Evolutionary conservation across 35 echinoderm and acorn worm genomes (phyloP).

Genomic region (Ophioderma brevispina): DNA sequence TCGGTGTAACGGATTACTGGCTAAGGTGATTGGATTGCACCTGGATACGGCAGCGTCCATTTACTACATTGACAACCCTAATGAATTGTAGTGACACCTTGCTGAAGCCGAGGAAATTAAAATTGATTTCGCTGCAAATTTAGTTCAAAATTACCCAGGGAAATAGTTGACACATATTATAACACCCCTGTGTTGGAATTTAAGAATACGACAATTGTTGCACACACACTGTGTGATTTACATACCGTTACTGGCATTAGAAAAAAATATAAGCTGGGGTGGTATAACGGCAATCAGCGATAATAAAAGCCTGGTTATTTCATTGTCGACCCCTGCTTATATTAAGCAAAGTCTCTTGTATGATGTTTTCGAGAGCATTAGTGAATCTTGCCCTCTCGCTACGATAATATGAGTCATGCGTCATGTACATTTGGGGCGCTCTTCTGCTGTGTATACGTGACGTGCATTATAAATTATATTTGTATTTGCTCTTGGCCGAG

Average conservation of each 20-base stretch:
- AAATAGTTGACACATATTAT: background rate
- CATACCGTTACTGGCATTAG: background rate
- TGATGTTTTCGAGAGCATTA: background rate
- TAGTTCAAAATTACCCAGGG: background rate
- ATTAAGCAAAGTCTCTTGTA: background rate
- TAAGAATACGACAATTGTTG: background rate
- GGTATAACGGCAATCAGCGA: background rate
- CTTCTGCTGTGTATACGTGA: background rate
- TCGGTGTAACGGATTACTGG: too few relatives aligned
- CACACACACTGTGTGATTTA: background rate
- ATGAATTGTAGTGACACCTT: background rate
- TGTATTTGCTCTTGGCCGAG: background rate
- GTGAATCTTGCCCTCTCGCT: background rate
- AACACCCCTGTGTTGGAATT: background rate
- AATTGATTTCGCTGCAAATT: background rate
- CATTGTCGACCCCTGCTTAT: background rate
- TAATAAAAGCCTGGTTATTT: background rate
- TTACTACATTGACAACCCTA: background rate
- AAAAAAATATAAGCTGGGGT: background rate
- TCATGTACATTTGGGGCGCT: conserved; percentile 4
- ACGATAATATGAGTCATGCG: background rate
- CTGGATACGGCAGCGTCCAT: background rate
- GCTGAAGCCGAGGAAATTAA: background rate
- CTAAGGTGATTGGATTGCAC: too few relatives aligned
- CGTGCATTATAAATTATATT: background rate